These are phyloP conservation scores for Caenorhabditis sinica DNA, from an alignment of 2,888 invertebrate species.

Conservation along the genomic window DNA sequence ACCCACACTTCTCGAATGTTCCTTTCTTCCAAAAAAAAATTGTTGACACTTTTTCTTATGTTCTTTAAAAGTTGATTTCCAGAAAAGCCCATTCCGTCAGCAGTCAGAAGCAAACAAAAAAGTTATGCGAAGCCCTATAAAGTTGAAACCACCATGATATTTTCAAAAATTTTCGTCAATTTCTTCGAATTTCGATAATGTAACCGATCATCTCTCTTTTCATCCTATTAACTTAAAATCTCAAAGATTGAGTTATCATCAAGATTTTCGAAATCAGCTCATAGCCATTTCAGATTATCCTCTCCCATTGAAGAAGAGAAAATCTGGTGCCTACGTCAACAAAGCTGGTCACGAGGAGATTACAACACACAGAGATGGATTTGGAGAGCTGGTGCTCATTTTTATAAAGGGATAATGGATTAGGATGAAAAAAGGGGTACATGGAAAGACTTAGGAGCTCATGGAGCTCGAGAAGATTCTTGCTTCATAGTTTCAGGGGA, in stretches of 20 bases:
- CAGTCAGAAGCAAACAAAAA: neutral
- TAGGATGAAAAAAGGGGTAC: neutral
- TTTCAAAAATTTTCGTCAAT: conserved; percentile 15
- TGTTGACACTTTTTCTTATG: neutral
- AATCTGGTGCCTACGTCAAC: conserved; percentile 33
- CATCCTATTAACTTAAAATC: conserved; percentile 37
- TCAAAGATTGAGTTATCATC: conserved; percentile 14
- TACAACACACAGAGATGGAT: neutral
- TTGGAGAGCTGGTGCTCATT: neutral
- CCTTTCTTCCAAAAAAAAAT: too few relatives aligned
- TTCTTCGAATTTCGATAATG: neutral
- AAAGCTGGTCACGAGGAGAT: conserved; percentile 40
- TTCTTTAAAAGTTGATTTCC: neutral
- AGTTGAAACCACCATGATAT: neutral
- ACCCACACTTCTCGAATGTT: neutral
- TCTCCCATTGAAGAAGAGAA: neutral
- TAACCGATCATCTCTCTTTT: conserved; percentile 5
- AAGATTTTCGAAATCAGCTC: neutral
- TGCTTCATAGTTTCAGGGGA: too few relatives aligned
- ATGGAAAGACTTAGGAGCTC: neutral
- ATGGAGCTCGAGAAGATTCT: too few relatives aligned
- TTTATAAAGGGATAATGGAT: conserved; percentile 17
- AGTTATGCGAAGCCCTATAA: conserved; percentile 13
- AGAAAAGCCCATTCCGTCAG: neutral
- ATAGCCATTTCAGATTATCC: conserved; percentile 4